Conservation (phyloP, 2,888 invertebrate genomes). For the Hecatera dysodea region DNA sequence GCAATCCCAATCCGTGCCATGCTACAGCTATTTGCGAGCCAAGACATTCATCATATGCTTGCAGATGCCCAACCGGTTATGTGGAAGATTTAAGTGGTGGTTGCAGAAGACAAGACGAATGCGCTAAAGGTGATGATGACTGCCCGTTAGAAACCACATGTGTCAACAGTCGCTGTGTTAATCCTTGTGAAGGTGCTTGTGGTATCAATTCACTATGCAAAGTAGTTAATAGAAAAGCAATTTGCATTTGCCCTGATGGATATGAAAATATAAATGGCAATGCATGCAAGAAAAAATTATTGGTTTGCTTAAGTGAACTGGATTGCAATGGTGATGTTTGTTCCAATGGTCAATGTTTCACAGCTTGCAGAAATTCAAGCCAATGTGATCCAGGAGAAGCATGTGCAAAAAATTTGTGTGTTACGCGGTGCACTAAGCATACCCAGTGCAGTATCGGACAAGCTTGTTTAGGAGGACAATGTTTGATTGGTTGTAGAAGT, state of each 20-base stretch:
- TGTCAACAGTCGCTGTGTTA: constrained; percentile 93
- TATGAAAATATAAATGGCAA: constrained; percentile 92
- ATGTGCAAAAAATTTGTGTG: constrained; percentile 95
- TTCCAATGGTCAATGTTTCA: constrained; percentile 95
- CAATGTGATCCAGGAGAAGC: constrained; percentile 95
- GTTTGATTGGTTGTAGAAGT: constrained; percentile 95
- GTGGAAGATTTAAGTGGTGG: constrained; percentile 94
- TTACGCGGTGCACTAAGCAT: constrained; percentile 95
- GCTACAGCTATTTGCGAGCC: constrained; percentile 94
- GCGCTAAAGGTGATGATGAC: constrained; percentile 93
- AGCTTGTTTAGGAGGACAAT: constrained; percentile 95
- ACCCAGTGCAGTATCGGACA: constrained; percentile 95
- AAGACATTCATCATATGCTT: constrained; percentile 92
- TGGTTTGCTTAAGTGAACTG: constrained; percentile 92
- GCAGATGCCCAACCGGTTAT: constrained; percentile 94
- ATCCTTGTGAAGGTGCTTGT: constrained; percentile 96
- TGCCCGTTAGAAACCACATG: constrained; percentile 95
- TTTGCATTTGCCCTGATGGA: constrained; percentile 95
- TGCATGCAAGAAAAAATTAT: constrained; percentile 94
- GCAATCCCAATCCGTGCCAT: constrained; percentile 95
- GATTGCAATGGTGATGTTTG: constrained; percentile 96
- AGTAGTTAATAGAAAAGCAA: constrained; percentile 93
- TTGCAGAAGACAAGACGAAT: constrained; percentile 95
- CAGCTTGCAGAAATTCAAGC: constrained; percentile 94
- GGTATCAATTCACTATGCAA: constrained; percentile 95